Base-by-base conservation (phyloP, 2,888 invertebrate species). In the Chironomus riparius region DNA sequence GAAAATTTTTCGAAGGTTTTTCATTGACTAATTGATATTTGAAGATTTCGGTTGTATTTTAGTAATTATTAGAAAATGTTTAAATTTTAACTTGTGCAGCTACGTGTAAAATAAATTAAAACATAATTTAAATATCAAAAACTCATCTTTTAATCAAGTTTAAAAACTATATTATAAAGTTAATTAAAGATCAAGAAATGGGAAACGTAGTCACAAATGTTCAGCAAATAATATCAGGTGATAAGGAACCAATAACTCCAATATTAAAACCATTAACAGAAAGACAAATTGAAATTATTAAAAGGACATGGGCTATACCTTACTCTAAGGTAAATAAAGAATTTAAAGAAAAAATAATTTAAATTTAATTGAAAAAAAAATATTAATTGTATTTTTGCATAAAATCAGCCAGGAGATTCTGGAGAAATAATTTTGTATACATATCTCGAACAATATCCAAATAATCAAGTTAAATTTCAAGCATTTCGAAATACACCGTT, bases 391-490 rank as follows among this genome's bases (percentile, higher is more conserved):
- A n/a, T n/a, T n/a, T n/a, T n/a, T n/a, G n/a, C n/a, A n/a, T n/a
- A n/a, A n/a, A n/a, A n/a, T 28, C 56, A 81, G 77, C 82, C 83
- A 48, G 80, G 81, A 47, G 84, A 82, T 18, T 82, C 84, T 5
- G 84, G 84, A 28, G 80, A 82, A 77, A 82, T 81, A 15, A 83
- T 84, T 79, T 78, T 84, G 24, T 74, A 80, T 22, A 78, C 78
- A 77, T 84, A 81, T 77, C 83, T 84, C 76, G 81, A 81, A 78
- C 81, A 81, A 79, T 82, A 80, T 83, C 84, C 84, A 80, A 81
- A 82, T 80, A 81, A 83, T 77, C 80, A 83, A 79, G 78, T 82
- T 70, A 82, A 83, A 76, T 84, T 84, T 76, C 78, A 81, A 74
- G 76, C 79, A 61, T 84, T 84, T 74, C 80, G 79, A 69, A 82